Base-by-base conservation (phyloP, 2,113 vertebrate genomes). In the Rattus rattus region DNA sequence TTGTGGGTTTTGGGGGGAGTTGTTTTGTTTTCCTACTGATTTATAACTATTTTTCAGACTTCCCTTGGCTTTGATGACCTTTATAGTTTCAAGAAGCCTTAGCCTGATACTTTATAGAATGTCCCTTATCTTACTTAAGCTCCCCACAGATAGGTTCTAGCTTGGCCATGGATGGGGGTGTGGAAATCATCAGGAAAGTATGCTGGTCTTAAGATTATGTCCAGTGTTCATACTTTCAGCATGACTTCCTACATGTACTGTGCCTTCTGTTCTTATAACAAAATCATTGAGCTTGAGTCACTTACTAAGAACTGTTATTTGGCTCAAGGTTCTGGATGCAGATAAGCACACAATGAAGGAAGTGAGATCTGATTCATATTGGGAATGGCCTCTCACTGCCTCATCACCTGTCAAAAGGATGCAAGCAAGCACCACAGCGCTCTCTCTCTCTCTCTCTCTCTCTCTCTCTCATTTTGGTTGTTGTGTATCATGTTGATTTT, bases 1-100 rank as follows among this genome's bases (percentile, higher is more conserved):
- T 43, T 43, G 43, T 43, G 43, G 43, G 43, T 43, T 43, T 43
- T n/a, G n/a, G n/a, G 43, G 43, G 43, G 43, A 3, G 43, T 43
- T 43, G 43, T 43, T 43, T 43, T 43, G 43, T 30, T 13, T 49
- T 43, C 43, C 26, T 16, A 70, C 67, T 76, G 26, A 33, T 26
- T 22, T 56, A 39, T 43, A 43, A 69, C 19, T 0, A 0, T 56
- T 47, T 92, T 47, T 73, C 20, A 16, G 12, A n/a, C 1, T 85
- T 49, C 17, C 24, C 24, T 93, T 61, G 0, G 5, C 73, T 56
- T 84, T 4, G 13, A 85, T 65, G 75, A 65, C 5, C 16, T 16
- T 54, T 69, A 33, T 49, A 0, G 16, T 14, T 52, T 43, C 88
- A 3, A 65, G 70, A 26, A 75, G 1, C 22, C 61, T 8, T 59